phyloP scores from a whole-genome alignment of 2,888 invertebrate species.

The Latrodectus elegans region DNA sequence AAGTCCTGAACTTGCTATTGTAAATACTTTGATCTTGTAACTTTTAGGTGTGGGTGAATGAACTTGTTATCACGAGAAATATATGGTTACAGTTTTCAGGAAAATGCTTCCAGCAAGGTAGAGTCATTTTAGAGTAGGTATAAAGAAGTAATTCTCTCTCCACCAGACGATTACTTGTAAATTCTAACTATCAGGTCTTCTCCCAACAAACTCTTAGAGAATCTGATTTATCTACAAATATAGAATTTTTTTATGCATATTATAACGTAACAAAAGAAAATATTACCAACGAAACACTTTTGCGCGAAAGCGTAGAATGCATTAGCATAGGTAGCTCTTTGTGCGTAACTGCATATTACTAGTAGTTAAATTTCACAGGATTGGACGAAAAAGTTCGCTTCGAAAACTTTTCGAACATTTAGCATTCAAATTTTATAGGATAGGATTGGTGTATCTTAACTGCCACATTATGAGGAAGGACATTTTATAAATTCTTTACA shows the following conservation, averaged over 20 bases:
- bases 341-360: background rate
- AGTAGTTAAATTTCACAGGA: background rate
- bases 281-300: background rate
- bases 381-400: background rate
- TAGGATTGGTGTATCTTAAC: background rate
- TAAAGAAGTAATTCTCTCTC: background rate
- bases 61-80: too few relatives aligned
- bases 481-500: too few relatives aligned
- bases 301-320: background rate
- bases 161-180: too few relatives aligned
- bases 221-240: too few relatives aligned
- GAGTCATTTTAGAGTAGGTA: background rate
- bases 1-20: background rate
- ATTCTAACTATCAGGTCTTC: too few relatives aligned
- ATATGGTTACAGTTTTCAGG: too few relatives aligned
- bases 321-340: background rate
- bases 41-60: background rate
- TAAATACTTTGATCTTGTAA: conserved; percentile 5
- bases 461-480: background rate
- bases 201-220: too few relatives aligned
- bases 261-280: background rate
- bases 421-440: background rate
- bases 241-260: background rate
- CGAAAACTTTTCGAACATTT: background rate
- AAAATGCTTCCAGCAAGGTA: background rate